Evolutionary conservation across 2,888 invertebrate genomes (phyloP).

Genomic region (Mesochorus sp.): DNA sequence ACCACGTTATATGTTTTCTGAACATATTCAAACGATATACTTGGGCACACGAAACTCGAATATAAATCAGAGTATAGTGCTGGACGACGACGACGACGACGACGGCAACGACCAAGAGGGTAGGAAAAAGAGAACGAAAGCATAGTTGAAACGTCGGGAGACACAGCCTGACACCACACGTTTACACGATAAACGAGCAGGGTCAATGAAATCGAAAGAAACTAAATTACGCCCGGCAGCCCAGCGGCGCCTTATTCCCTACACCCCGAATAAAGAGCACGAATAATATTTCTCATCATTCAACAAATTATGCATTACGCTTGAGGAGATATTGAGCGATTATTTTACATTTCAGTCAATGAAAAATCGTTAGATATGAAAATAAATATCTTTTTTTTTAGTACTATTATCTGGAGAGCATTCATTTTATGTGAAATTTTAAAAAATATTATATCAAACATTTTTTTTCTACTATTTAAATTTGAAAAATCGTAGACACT

Average conservation of each 20-base stretch:
- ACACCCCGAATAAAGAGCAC: neutral
- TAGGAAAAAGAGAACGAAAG: slow-evolving; percentile 16
- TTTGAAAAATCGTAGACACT: no score
- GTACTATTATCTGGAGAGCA: no score
- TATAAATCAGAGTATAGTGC: slow-evolving; percentile 56
- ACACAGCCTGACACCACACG: slow-evolving; percentile 59
- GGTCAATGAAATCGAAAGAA: slow-evolving; percentile 19
- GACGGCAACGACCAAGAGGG: slow-evolving; percentile 32
- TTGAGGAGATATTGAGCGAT: no score
- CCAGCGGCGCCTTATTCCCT: slow-evolving; percentile 2
- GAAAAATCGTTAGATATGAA: no score
- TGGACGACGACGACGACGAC: slow-evolving; percentile 47
- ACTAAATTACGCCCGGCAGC: slow-evolving; percentile 23
- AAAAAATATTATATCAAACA: no score
- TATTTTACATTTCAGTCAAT: no score
- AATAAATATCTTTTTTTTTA: no score
- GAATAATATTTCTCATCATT: neutral
- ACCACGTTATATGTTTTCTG: slow-evolving; percentile 8
- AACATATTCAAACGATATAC: slow-evolving; percentile 55
- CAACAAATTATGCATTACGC: neutral
- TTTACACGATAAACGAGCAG: slow-evolving; percentile 42
- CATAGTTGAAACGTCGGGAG: slow-evolving; percentile 39
- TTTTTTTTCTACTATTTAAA: no score
- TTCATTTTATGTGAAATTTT: no score
- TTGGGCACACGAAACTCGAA: slow-evolving; percentile 53